Evolutionary conservation across 1,140 invertebrate genomes (phyloP), one percentile per base, ranked within the genome.

Genomic region (Oppia nitens): DNA sequence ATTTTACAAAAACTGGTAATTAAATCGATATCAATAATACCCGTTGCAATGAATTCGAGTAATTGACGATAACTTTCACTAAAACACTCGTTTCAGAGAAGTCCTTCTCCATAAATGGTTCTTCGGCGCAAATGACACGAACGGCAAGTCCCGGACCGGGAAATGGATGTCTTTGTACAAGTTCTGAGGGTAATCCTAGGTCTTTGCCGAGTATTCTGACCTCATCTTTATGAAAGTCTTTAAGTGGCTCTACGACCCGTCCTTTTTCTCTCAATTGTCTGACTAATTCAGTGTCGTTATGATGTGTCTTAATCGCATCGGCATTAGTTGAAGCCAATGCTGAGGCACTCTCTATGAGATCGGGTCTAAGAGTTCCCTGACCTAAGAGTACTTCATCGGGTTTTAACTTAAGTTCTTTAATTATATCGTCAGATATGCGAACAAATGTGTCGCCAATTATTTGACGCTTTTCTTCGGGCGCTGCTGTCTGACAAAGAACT

Each of bases 211-310:
- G 72, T 32, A 68, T 64, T 23, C 79, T 66, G 0, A 98, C 95
- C 78, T 98, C 96, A 72, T 98, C 95, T 76, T 98, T 99, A 70
- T 98, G 95, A 70, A 99, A 98, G 75, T 98, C 95, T 74, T 85
- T 87, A 14, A 98, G 76, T n/a, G 95, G 95, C 74, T 98, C 95
- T 23, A 98, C 83, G 17, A 99, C 91, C 59, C 87, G 76, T 14
- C 87, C 92, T 66, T 85, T 74, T 63, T 80, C 78, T 60, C 95
- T 76, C 52, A 98, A 75, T 68, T 84, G 78, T 63, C 92, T 75
- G n/a, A 99, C 90, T 23, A 98, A 76, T 67, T 90, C 89, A 32
- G 88, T 96, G 72, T 98, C 95, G 72, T 99, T 99, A 76, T 99
- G 95, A 74, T 99, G 95, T n/a, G 95, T 98, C 76, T 99, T 99